Conservation (phyloP, 2,113 vertebrate genomes). For the Chaetorhynchus papuensis region DNA sequence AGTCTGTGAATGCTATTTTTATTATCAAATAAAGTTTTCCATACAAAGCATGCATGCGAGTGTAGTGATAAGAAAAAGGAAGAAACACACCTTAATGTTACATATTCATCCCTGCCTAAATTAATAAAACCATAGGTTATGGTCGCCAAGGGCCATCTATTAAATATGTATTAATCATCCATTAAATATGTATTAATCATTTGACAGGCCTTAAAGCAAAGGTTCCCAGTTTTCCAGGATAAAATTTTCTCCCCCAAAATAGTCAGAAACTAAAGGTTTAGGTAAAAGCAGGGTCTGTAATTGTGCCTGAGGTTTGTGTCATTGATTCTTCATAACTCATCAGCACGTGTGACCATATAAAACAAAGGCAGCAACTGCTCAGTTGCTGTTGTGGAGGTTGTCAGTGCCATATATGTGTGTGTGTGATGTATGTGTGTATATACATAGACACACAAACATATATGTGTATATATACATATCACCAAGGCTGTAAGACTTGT, state of each 20-base stretch:
- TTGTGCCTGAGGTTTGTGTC: not conserved
- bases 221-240: not conserved
- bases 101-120: not conserved
- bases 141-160: not conserved
- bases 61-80: constrained; percentile 61
- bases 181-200: not conserved
- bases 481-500: not conserved
- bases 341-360: not conserved
- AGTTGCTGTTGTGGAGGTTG: not conserved
- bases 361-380: not conserved
- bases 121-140: not conserved
- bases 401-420: not conserved
- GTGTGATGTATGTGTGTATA: not conserved
- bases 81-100: not conserved
- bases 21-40: constrained; percentile 97
- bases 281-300: not conserved
- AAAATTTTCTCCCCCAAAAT: not conserved
- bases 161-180: not conserved
- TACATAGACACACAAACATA: rapidly evolving
- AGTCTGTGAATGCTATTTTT: constrained; percentile 98
- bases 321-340: not conserved
- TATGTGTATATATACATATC: not conserved
- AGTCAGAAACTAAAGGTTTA: not conserved
- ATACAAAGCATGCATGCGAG: constrained; percentile 79
- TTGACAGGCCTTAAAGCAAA: not conserved